Evolutionary conservation across 2,113 vertebrate species (phyloP).

Genomic region (Heterotilapia buettikoferi): DNA sequence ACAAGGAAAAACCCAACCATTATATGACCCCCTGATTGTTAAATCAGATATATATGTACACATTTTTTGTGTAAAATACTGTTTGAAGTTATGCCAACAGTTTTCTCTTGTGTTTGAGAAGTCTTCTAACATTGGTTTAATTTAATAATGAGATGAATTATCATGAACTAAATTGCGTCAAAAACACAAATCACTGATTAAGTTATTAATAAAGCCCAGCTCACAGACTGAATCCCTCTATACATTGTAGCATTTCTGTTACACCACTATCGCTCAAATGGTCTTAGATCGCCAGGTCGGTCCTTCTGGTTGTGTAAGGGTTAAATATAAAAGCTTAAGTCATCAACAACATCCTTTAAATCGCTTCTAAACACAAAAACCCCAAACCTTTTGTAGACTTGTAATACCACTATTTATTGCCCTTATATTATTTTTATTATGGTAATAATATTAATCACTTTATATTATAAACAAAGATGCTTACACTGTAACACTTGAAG

Average conservation of each 20-base stretch:
- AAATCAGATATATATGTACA: not conserved
- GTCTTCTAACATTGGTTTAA: not conserved
- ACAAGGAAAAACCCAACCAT: not conserved
- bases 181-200: not conserved
- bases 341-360: not conserved
- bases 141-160: not conserved
- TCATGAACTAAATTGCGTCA: not conserved
- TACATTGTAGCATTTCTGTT: not conserved
- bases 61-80: not conserved
- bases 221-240: not conserved
- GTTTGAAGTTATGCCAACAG: not conserved
- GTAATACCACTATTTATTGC: not conserved
- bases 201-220: not conserved
- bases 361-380: not conserved
- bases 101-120: not conserved
- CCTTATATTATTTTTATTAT: not conserved
- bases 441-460: not conserved
- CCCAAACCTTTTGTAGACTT: not conserved
- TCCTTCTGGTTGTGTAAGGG: not conserved
- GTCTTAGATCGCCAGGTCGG: not conserved
- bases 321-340: not conserved
- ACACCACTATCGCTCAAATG: not conserved
- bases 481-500: not conserved
- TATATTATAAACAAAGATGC: not conserved
- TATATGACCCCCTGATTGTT: not conserved